phyloP scores from a whole-genome alignment of 2,888 invertebrate genomes.

The Cataglyphis albicans region DNA sequence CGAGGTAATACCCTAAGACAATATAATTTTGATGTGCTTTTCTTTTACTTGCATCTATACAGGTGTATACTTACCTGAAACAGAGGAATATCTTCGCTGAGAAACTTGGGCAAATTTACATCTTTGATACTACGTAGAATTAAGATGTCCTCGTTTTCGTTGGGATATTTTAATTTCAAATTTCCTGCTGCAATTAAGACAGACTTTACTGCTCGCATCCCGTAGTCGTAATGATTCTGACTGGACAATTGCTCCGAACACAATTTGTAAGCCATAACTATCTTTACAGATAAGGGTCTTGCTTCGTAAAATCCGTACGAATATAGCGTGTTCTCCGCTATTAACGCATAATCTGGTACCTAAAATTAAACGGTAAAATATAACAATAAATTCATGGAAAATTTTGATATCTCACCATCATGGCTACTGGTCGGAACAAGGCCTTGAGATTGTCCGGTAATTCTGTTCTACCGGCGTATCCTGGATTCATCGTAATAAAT shows the following conservation, averaged over 20 bases:
- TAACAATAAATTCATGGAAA: not conserved
- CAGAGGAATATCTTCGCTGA: slow-evolving; percentile 87
- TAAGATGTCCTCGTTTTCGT: slow-evolving; percentile 88
- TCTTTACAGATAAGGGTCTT: slow-evolving; percentile 88
- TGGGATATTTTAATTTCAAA: slow-evolving; percentile 88
- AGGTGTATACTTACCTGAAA: slow-evolving; percentile 85
- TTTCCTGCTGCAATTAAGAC: slow-evolving; percentile 89
- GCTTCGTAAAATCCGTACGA: slow-evolving; percentile 89
- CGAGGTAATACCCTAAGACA: slow-evolving; percentile 88
- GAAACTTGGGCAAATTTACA: slow-evolving; percentile 90
- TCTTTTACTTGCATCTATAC: not conserved
- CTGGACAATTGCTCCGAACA: slow-evolving; percentile 90
- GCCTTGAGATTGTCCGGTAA: slow-evolving; percentile 89
- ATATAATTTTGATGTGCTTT: not conserved
- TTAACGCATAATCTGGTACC: slow-evolving; percentile 89
- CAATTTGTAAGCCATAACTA: slow-evolving; percentile 89
- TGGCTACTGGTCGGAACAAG: slow-evolving; percentile 88
- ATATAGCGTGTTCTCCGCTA: slow-evolving; percentile 88
- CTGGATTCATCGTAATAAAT: slow-evolving; percentile 89
- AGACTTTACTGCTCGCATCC: slow-evolving; percentile 90
- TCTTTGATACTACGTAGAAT: slow-evolving; percentile 89
- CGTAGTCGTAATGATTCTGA: slow-evolving; percentile 90
- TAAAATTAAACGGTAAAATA: slow-evolving; percentile 52
- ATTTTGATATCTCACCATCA: slow-evolving; percentile 87
- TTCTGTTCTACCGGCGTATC: slow-evolving; percentile 88